A percentile compares a stretch with the other conserved stretches of the same genome.
phyloP scores from a whole-genome alignment of 2,888 invertebrate species.

The Rhyacophila evoluta region DNA sequence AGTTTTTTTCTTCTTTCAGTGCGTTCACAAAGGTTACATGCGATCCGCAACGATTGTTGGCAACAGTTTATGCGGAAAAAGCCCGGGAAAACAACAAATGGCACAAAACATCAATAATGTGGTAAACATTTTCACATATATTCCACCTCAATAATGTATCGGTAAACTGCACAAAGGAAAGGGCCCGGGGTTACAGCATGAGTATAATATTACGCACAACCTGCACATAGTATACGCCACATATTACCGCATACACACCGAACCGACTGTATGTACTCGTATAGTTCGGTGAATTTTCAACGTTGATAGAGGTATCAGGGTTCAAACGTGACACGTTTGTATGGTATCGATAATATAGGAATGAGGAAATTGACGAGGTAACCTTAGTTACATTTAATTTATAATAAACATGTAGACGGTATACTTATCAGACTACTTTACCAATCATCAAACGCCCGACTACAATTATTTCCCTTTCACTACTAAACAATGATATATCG shows the following conservation, averaged over 20 bases:
- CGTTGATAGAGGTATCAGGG: neutral
- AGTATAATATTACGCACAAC: slow-evolving; percentile 9
- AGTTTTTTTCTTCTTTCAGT: neutral
- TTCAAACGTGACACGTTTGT: neutral
- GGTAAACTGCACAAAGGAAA: slow-evolving; percentile 27
- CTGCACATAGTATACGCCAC: neutral
- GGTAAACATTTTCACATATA: neutral
- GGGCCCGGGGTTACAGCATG: neutral
- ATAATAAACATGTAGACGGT: neutral
- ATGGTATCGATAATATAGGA: neutral
- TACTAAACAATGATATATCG: too few relatives aligned
- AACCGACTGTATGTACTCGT: too few relatives aligned
- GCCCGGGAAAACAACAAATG: neutral
- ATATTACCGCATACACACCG: neutral
- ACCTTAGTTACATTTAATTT: neutral
- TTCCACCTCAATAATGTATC: slow-evolving; percentile 32
- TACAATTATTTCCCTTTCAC: too few relatives aligned
- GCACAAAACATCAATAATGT: neutral
- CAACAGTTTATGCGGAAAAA: neutral
- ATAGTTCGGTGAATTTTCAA: neutral
- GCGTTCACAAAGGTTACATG: neutral
- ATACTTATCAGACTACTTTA: too few relatives aligned
- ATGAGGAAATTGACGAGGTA: neutral
- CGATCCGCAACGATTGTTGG: neutral
- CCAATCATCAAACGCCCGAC: too few relatives aligned